Percentiles rank a stretch among this genome's conserved stretches.
These are phyloP conservation scores for Pterois miles DNA, from an alignment of 2,797 vertebrate species.

Conservation along the genomic window DNA sequence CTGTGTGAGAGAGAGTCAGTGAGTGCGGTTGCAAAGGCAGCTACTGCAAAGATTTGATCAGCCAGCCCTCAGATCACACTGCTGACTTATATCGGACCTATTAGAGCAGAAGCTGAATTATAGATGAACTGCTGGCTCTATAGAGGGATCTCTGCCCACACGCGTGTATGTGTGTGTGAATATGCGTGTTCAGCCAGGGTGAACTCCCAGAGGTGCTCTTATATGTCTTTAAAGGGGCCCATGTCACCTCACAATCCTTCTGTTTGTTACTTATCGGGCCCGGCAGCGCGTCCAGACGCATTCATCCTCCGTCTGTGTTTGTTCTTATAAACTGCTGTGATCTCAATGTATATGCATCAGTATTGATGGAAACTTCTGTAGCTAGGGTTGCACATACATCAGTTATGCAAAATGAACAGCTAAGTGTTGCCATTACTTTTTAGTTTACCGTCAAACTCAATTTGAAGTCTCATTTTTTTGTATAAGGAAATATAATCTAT, in stretches of 20 bases:
- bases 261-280: conserved; percentile 45
- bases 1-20: neutral
- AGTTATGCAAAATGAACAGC: conserved; percentile 18
- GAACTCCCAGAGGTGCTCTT: conserved; percentile 65
- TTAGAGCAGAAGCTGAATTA: conserved; percentile 78
- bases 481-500: neutral
- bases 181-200: conserved; percentile 59
- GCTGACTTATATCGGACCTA: conserved; percentile 78
- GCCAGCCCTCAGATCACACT: conserved; percentile 70
- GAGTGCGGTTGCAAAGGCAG: conserved; percentile 20
- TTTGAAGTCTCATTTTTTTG: neutral
- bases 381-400: conserved; percentile 4
- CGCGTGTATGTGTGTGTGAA: conserved; percentile 57
- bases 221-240: conserved; percentile 58
- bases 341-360: conserved; percentile 19
- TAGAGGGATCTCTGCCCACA: conserved; percentile 70
- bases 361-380: conserved; percentile 43
- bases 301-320: conserved; percentile 52
- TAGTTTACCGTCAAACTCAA: neutral
- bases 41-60: conserved; percentile 64
- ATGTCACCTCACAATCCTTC: conserved; percentile 29
- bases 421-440: neutral
- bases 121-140: conserved; percentile 74
- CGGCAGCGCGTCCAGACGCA: conserved; percentile 15
- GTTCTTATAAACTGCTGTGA: conserved; percentile 44